Base-by-base conservation (phyloP, 1,140 invertebrate species). In the Drosophila serrata region DNA sequence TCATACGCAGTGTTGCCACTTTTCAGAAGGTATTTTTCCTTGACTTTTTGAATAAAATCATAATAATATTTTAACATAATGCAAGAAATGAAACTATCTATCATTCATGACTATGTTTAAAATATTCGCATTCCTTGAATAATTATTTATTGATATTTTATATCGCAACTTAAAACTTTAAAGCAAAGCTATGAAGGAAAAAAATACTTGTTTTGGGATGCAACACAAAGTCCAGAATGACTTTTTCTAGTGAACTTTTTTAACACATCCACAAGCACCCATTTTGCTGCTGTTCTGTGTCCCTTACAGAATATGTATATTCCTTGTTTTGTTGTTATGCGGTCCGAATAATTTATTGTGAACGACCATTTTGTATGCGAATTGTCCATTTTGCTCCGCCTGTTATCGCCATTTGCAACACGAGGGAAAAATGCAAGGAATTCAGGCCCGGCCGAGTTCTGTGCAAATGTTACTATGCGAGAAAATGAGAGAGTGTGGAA, bases 381-480 rank as follows among this genome's bases (percentile, higher is more conserved):
- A 57, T 58, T 70, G 49, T 48, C 42, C 42, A 58, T 72, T 72
- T 72, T 58, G 42, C 39, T 70, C 27, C 22, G 68, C 45, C 61
- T 43, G 62, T 58, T 76, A 76, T 76, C 64, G 74, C 73, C 73
- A 78, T 79, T 78, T 62, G 58, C 75, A 63, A 63, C 31, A 55
- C n/a, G 46, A 49, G 22, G 31, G 42, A 29, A 79, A 79, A 53
- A 63, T 40, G 22, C 29, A 43, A 64, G 49, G 64, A 82, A 65
- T 64, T 56, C 65, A 62, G 79, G 78, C 39, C 49, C 46, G 33
- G 56, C 33, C 27, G 37, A 27, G 29, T 61, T 8, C 43, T 35
- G 33, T 46, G 42, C 48, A 33, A 39, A 39, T 62, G 29, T 55
- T 49, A 56, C 35, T 59, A 29, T 39, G 53, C 19, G 43, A 39